Evolutionary conservation across 2,888 invertebrate species (phyloP).

Genomic region (Ellobium chinense): DNA sequence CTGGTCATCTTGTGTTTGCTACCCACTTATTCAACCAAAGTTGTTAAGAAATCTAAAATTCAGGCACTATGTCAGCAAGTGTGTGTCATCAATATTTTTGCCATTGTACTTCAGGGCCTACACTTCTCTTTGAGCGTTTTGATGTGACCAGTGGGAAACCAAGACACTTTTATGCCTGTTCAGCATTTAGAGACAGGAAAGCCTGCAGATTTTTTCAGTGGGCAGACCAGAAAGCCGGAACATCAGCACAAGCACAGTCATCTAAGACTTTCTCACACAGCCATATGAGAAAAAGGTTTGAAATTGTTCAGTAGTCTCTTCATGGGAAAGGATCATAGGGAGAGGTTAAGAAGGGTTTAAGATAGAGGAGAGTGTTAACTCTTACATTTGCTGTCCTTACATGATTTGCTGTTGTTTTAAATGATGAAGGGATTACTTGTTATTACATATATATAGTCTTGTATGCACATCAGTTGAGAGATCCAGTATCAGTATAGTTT

Average conservation of each 20-base stretch:
- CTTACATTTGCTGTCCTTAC: too few relatives aligned
- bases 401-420: too few relatives aligned
- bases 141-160: slow-evolving; percentile 35
- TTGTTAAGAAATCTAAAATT: too few relatives aligned
- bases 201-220: slow-evolving; percentile 86
- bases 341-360: too few relatives aligned
- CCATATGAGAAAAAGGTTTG: slow-evolving; percentile 14
- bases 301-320: neutral
- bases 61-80: too few relatives aligned
- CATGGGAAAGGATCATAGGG: too few relatives aligned
- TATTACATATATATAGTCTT: neutral
- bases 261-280: neutral
- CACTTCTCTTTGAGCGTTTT: slow-evolving; percentile 65
- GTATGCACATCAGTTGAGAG: neutral
- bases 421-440: too few relatives aligned
- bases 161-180: slow-evolving; percentile 87
- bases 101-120: slow-evolving; percentile 59
- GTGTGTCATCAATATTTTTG: neutral
- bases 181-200: slow-evolving; percentile 89
- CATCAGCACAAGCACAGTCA: neutral
- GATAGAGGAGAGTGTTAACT: too few relatives aligned
- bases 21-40: too few relatives aligned
- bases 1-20: too few relatives aligned
- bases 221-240: slow-evolving; percentile 78
- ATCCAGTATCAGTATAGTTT: neutral